Base-by-base conservation (phyloP, 2,113 vertebrate genomes). In the Dicrurus megarhynchus region DNA sequence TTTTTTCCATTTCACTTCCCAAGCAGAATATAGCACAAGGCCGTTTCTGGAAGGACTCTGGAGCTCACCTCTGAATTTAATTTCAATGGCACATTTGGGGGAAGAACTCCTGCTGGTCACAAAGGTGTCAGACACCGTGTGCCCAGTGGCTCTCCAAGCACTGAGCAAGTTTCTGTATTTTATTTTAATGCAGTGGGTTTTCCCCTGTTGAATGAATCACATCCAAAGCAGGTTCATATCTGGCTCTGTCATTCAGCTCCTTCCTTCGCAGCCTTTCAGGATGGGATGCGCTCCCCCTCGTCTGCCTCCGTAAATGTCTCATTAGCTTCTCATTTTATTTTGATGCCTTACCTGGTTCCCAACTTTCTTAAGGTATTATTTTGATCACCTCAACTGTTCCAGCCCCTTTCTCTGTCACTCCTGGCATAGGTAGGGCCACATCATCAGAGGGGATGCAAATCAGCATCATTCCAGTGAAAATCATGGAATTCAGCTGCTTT, bases 121-220 rank as follows among this genome's bases (percentile, higher is more conserved):
- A 33, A 18, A 1, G 1, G 35, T 46, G 39, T 21, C 63, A 59
- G 44, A 16, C 7, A 3, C 32, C 0, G 0, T 46, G 56, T 10
- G 17, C 19, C 21, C 77, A 41, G 37, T 4, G 33, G 4, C 44
- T 37, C 22, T 87, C 59, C 46, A 67, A 81, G 10, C n/a, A 61
- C 1, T n/a, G 28, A 61, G 17, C 12, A 30, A 14, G 21, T 37
- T 53, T 65, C 50, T 33, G 0, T 7, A 5, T 21, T 85, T 89
- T n/a, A 26, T 39, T 79, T 85, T 76, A 44, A 23, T 37, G 27
- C 21, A 41, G 4, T 77, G 22, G 0, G 2, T 41, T 80, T 59
- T 28, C n/a, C 50, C 37, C 42, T 61, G 6, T 17, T 35, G 81
- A 57, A 39, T 24, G 47, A 78, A 52, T 32, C 56, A 50, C 42